Evolutionary conservation across 2,888 invertebrate species (phyloP), one percentile per base, ranked within the genome.

Genomic region (Mellilla xanthometata): DNA sequence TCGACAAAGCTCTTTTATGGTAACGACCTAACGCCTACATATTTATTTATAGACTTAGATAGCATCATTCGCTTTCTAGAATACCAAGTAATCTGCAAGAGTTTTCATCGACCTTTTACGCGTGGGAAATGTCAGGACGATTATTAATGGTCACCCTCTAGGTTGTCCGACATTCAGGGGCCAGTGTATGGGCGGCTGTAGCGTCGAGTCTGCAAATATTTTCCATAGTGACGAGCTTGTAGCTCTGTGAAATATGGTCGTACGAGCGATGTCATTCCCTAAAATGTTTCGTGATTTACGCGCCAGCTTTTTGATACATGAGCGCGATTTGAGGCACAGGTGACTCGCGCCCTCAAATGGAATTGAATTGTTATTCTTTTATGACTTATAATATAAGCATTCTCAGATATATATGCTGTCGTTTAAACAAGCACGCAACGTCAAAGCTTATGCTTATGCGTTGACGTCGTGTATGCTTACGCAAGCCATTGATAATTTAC

Each of bases 281-380:
- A 72, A 80, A 80, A 81, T 81, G 74, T 76, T 82, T 78, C 68
- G 74, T 78, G 81, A 83, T 80, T 77, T 80, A 81, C 70, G 70
- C 62, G 59, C 57, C 60, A 65, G 68, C 67, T 71, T 78, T 19
- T 76, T 81, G 80, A 76, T 78, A 73, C 76, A 76, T 65, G 71
- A 66, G 63, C 53, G 62, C 65, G 69, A 78, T 76, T 74, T 71
- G 71, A 63, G 67, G 60, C 70, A 58, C 75, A 76, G 75, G 75
- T 76, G 79, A 73, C 68, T 58, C 60, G 49, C 55, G 58, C 53
- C 64, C 64, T 65, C 60, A 64, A 65, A 66, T 72, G 65, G 59
- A 64, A 78, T 74, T 72, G 73, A 75, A 75, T 70, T 69, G 71
- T 72, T 68, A 68, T 62, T 62, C 59, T 59, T 66, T 55, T 55